Evolutionary conservation across 2,888 invertebrate genomes (phyloP), one percentile per base, ranked within the genome.

Genomic region (Polydrusus pterygomalis): DNA sequence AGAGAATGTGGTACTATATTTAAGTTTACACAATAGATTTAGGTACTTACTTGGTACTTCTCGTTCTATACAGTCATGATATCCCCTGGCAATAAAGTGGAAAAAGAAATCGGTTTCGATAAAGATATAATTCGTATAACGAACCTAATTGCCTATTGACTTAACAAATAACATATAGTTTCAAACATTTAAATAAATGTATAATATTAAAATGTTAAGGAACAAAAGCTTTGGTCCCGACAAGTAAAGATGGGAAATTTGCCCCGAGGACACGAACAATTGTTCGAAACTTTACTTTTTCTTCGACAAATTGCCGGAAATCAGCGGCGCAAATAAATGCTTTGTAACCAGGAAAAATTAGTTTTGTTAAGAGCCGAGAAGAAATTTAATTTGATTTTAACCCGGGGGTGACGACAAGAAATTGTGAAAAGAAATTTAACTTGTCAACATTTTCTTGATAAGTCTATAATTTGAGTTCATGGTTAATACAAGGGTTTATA

Each of bases 321-420:
- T 69, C 67, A 40, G 30, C 40, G 34, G 64, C 25, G 65, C 67
- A 67, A 67, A 67, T 69, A 58, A 56, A 69, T 34, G 68, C 68
- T 69, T 69, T 58, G 68, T 30, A 69, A 69, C 43, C 43, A 69
- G 68, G 58, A 69, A 69, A 69, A 69, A 69, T 40, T 67, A 67
- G 54, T 67, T 60, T 67, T 8, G 49, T 67, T 67, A 67, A 49
- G 8, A 11, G 43, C 68, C 34, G 8, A 13, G 43, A 54, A 58
- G 68, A 69, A 56, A 58, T 58, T 69, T 69, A 69, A 69, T 69
- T 69, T 69, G 58, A 45, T 69, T 69, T 40, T 69, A 69, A 58
- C 68, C 68, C 58, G 56, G 68, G 68, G 68, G 68, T 69, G 58
- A 1, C 30, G 58, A 69, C 68, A 43, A 17, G 68, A 60, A 45